Base-by-base conservation (phyloP, 1,140 invertebrate genomes). In the Drosophila novamexicana region DNA sequence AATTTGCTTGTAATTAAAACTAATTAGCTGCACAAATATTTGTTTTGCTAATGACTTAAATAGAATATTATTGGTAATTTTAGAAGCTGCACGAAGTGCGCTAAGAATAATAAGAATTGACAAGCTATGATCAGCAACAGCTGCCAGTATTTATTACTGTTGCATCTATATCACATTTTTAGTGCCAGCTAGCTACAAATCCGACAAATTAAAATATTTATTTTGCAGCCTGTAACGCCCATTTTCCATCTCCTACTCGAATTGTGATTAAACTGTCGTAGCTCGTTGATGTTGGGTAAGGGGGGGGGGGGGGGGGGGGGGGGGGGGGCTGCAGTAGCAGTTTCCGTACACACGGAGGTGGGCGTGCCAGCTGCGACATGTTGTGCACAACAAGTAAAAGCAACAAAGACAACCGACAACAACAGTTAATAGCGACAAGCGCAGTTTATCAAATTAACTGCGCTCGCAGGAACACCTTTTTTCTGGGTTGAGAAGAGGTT, bases 391-490 rank as follows among this genome's bases (percentile, higher is more conserved):
- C 52, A 81, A 73, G 73, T 64, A 77, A 63, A 57, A 62, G 64
- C 66, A 75, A 45, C 14, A 50, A 42, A 58, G 57, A 59, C 79
- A 80, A 53, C 58, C 71, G 56, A 73, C 74, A 81, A 79, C 45
- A 81, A 57, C 77, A 85, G 81, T 81, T 81, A 85, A 85, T 85
- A 77, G 81, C 64, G 77, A 65, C 66, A 84, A 86, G 75, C 78
- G 74, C 71, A 86, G 82, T 82, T 86, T 85, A 85, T 85, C 79
- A 86, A 85, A 84, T 86, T 82, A 86, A 84, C 81, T 81, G 50
- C 59, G 67, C 49, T 70, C 81, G 77, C 53, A 63, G 78, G 52
- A 65, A 59, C 47, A 73, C 70, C 70, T 73, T 73, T 59, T 59
- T 10, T 12, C 6, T 56, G 39, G 37, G 37, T 57, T 34, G 67